These are phyloP conservation scores for Maniola hyperantus DNA, from an alignment of 2,888 invertebrate species.

Conservation along the genomic window DNA sequence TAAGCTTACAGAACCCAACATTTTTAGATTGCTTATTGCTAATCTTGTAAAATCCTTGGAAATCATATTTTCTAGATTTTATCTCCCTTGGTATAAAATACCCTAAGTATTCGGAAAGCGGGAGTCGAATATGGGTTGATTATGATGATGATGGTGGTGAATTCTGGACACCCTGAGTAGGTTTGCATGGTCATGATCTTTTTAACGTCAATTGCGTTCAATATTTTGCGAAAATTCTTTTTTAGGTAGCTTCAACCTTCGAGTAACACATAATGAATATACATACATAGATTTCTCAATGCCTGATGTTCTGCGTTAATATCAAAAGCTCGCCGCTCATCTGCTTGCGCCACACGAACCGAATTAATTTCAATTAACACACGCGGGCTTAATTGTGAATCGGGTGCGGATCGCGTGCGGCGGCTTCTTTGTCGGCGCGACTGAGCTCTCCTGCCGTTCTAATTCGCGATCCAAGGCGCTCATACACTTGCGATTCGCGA, in stretches of 20 bases:
- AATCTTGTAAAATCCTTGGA: too few species aligned
- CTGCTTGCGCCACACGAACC: slow-evolving; percentile 66
- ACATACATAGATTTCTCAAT: slow-evolving; percentile 9
- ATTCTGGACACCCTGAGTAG: too few species aligned
- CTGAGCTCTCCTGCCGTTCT: slow-evolving; percentile 51
- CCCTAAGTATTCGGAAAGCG: too few species aligned
- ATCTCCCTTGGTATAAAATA: too few species aligned
- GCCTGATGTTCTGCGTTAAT: slow-evolving; percentile 13
- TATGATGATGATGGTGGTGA: too few species aligned
- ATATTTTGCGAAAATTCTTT: neutral
- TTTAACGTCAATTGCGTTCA: too few species aligned
- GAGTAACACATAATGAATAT: neutral
- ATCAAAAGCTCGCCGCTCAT: slow-evolving; percentile 31
- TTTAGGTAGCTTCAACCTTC: neutral
- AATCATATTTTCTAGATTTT: too few species aligned
- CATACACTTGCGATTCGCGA: slow-evolving; percentile 3
- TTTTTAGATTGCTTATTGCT: too few species aligned
- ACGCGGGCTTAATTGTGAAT: slow-evolving; percentile 81
- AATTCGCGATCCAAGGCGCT: slow-evolving; percentile 54
- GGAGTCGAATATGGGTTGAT: too few species aligned
- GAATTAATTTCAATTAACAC: slow-evolving; percentile 82
- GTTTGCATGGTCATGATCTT: too few species aligned
- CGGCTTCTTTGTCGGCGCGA: slow-evolving; percentile 76
- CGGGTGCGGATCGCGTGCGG: slow-evolving; percentile 78
- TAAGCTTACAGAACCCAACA: too few species aligned